Evolutionary conservation across 2,113 vertebrate genomes (phyloP).

Genomic region (Anas platyrhynchos): DNA sequence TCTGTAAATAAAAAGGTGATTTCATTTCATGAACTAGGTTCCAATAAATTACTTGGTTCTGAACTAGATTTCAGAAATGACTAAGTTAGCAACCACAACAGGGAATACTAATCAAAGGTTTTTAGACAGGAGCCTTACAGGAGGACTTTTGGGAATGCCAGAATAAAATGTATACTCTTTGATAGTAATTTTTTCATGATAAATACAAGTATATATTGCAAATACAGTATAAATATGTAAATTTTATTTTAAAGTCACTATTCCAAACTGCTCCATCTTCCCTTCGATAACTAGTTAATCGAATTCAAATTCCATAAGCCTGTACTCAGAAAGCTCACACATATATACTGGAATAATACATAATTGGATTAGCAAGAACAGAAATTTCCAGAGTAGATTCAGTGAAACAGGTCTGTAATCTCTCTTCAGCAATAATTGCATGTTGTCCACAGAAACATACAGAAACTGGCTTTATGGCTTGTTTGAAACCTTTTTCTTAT

Average conservation of each 20-base stretch:
- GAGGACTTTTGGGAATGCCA: not conserved
- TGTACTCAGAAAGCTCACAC: not conserved
- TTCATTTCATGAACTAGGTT: not conserved
- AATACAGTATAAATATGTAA: not conserved
- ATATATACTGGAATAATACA: not conserved
- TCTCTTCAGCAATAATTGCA: not conserved
- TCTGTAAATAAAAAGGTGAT: not conserved
- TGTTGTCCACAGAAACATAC: not conserved
- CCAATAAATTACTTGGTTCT: not conserved
- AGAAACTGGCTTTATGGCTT: not conserved
- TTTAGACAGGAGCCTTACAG: not conserved
- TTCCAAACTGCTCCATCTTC: not conserved
- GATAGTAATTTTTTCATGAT: not conserved
- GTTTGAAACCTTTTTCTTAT: not conserved
- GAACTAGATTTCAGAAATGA: not conserved
- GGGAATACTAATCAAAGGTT: not conserved
- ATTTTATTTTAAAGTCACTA: not conserved
- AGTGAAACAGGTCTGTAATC: not conserved
- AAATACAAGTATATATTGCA: not conserved
- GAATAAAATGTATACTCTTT: not conserved
- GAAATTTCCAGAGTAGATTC: not conserved
- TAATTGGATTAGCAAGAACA: not conserved
- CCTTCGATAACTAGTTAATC: not conserved
- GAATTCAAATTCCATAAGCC: not conserved
- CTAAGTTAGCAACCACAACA: not conserved